A percentile compares a stretch with the other conserved stretches of the same genome.
Evolutionary conservation across 2,113 vertebrate species (phyloP).

Genomic region (Clarias batrachus): DNA sequence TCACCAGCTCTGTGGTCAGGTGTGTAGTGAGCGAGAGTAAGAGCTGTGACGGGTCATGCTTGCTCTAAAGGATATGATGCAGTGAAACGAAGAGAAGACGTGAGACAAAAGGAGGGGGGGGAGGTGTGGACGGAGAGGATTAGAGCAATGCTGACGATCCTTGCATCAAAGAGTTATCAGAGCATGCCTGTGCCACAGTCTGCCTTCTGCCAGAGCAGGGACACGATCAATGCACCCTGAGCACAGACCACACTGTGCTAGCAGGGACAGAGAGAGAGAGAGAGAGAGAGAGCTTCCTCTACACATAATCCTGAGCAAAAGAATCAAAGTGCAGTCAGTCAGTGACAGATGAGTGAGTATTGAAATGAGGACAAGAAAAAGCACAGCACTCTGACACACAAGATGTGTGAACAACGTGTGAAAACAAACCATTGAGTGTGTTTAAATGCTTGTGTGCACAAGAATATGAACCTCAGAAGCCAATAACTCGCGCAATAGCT

Average conservation of each 20-base stretch:
- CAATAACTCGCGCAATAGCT: not conserved
- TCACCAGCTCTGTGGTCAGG: conserved; percentile 53
- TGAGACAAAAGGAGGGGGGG: not conserved
- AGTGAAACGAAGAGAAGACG: not conserved
- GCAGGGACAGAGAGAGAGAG: not conserved
- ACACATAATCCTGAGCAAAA: not conserved
- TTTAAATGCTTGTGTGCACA: not conserved
- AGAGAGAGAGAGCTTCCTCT: conserved; percentile 12
- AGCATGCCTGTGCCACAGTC: conserved; percentile 7
- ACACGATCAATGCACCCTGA: conserved; percentile 28
- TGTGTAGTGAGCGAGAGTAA: conserved; percentile 43
- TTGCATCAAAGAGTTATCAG: conserved; percentile 28
- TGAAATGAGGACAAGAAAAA: conserved; percentile 29
- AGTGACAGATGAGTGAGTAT: conserved; percentile 1
- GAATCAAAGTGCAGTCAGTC: not conserved
- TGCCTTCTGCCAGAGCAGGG: conserved; percentile 17
- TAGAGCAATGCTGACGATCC: conserved; percentile 26
- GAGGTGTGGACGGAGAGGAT: conserved; percentile 10
- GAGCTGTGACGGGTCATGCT: conserved; percentile 28
- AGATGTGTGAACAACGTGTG: not conserved
- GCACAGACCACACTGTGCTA: conserved; percentile 10
- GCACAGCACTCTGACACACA: not conserved
- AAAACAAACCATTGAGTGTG: not conserved
- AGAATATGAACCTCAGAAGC: not conserved
- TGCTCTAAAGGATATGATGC: conserved; percentile 31